phyloP scores from a whole-genome alignment of 35 echinoderm and acorn worm species.

The Eucidaris tribuloides region DNA sequence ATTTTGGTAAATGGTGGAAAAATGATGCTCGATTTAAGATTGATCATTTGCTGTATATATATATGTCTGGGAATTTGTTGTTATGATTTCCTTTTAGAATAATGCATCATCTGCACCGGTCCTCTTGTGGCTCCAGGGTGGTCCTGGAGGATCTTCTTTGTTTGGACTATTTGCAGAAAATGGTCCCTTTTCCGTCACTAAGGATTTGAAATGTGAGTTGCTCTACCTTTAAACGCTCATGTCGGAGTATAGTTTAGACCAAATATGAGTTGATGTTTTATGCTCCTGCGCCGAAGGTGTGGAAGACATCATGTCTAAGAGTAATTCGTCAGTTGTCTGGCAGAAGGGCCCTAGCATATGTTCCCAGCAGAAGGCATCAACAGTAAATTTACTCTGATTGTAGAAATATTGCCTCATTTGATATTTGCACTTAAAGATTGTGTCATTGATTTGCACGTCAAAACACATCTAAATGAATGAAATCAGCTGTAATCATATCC shows the following conservation, averaged over 20 bases:
- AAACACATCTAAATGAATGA: too few relatives aligned
- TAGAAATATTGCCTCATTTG: too few relatives aligned
- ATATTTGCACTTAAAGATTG: too few relatives aligned
- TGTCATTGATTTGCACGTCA: too few relatives aligned
- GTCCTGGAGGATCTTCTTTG: slow-evolving; percentile 85
- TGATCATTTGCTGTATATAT: too few relatives aligned
- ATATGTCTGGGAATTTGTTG: too few relatives aligned
- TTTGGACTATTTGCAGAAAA: slow-evolving; percentile 89
- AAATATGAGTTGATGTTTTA: background rate
- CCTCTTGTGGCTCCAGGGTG: slow-evolving; percentile 92
- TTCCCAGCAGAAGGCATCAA: background rate
- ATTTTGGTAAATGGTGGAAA: too few relatives aligned
- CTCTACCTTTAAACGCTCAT: background rate
- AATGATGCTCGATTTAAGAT: too few relatives aligned
- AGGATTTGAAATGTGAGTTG: slow-evolving; percentile 70
- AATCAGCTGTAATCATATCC: too few relatives aligned
- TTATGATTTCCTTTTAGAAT: too few relatives aligned
- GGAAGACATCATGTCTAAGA: background rate
- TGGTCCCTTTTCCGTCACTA: slow-evolving; percentile 74
- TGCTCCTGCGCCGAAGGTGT: background rate
- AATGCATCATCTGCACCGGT: slow-evolving; percentile 64
- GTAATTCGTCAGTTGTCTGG: background rate
- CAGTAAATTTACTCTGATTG: background rate
- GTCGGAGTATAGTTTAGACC: background rate
- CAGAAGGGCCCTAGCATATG: background rate